These are phyloP conservation scores for Malacosoma neustria DNA, from an alignment of 2,888 invertebrate genomes.

Conservation along the genomic window DNA sequence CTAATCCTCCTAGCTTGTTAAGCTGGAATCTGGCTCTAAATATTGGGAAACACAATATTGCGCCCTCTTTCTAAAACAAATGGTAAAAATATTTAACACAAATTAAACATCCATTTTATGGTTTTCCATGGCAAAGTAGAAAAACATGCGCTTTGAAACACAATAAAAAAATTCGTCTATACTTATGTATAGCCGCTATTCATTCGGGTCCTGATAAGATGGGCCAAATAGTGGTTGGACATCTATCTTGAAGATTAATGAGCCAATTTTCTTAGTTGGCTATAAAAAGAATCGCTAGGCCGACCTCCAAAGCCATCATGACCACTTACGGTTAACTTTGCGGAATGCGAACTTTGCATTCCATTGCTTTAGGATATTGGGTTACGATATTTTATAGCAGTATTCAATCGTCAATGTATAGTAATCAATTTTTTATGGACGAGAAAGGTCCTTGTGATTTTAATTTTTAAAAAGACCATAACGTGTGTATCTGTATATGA, in stretches of 20 bases:
- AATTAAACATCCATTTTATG: too few relatives aligned
- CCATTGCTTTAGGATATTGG: constrained; percentile 11
- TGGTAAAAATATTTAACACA: too few relatives aligned
- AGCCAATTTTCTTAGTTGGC: constrained; percentile 75
- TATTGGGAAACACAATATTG: too few relatives aligned
- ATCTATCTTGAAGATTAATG: constrained; percentile 75
- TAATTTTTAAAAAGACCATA: too few relatives aligned
- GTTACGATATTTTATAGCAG: neutral
- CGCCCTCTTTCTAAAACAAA: too few relatives aligned
- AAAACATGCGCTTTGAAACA: neutral
- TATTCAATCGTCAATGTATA: neutral
- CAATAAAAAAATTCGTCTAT: constrained; percentile 37
- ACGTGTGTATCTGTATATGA: too few relatives aligned
- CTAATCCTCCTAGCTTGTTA: too few relatives aligned
- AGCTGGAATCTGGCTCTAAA: too few relatives aligned
- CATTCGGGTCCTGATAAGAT: constrained; percentile 68
- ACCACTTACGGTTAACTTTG: constrained; percentile 52
- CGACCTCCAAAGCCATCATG: constrained; percentile 46
- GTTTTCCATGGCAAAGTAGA: neutral
- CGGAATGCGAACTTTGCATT: constrained; percentile 30
- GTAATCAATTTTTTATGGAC: neutral
- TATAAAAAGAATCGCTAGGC: constrained; percentile 70
- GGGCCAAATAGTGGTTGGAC: constrained; percentile 69
- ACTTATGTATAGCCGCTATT: constrained; percentile 38
- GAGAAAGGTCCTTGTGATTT: neutral